These are phyloP conservation scores for Echiichthys vipera DNA, from an alignment of 2,797 vertebrate species.

Conservation along the genomic window DNA sequence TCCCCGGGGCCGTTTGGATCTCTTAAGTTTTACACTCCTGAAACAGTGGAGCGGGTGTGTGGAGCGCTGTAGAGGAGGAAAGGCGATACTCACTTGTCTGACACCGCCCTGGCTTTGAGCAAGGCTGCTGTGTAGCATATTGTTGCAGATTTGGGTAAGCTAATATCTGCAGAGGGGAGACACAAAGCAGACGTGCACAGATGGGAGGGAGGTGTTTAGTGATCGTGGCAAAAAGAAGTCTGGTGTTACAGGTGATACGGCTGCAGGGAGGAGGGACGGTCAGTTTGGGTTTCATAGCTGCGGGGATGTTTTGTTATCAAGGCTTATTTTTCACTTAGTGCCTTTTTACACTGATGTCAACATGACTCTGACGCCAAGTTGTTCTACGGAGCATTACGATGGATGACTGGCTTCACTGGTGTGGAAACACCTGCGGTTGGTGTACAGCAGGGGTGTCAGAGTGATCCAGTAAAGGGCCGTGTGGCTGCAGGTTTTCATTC, in stretches of 20 bases:
- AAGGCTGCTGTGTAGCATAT: constrained; percentile 99
- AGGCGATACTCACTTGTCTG: constrained; percentile 94
- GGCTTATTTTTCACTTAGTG: background rate
- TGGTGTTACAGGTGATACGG: constrained; percentile 39
- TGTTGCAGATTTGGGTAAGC: constrained; percentile 99
- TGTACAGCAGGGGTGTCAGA: no score
- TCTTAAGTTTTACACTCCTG: no score
- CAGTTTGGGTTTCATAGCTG: constrained; percentile 44
- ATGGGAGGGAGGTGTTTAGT: background rate
- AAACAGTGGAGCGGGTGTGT: constrained; percentile 19
- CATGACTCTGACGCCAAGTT: background rate
- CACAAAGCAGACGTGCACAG: constrained; percentile 60
- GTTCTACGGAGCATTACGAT: background rate
- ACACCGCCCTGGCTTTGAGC: constrained; percentile 98
- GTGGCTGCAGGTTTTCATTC: no score
- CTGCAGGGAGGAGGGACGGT: background rate
- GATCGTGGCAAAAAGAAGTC: background rate
- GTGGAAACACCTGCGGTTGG: background rate
- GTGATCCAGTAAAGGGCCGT: no score
- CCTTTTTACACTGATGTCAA: background rate
- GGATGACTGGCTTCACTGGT: background rate
- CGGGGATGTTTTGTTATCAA: background rate
- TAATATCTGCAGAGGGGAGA: constrained; percentile 93
- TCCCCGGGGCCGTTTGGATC: constrained; percentile 14
- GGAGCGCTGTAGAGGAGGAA: constrained; percentile 1